A percentile compares a stretch with the other conserved stretches of the same genome.
Evolutionary conservation across 2,888 invertebrate species (phyloP).

Genomic region (Thelaira solivaga): DNA sequence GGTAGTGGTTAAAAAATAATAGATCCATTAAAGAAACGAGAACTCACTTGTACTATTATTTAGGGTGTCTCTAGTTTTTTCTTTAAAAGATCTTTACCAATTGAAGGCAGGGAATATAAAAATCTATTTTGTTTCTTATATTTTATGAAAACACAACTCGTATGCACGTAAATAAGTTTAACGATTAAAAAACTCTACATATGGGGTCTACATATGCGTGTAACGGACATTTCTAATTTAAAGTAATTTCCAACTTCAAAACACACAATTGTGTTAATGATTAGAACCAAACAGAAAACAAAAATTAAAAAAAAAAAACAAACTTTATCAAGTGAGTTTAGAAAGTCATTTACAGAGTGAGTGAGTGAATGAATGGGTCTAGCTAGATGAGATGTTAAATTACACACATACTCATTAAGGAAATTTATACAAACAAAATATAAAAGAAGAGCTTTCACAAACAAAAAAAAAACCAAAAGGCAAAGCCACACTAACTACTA

Average conservation of each 20-base stretch:
- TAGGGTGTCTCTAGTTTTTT: no score
- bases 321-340: constrained; percentile 25
- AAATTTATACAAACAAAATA: background rate
- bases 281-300: constrained; percentile 64
- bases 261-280: constrained; percentile 73
- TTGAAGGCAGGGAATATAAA: no score
- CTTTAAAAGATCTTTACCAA: no score
- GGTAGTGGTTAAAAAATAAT: no score
- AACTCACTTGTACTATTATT: no score
- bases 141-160: no score
- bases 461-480: background rate
- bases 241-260: constrained; percentile 69
- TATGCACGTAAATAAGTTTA: background rate
- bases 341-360: background rate
- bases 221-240: constrained; percentile 75
- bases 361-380: background rate
- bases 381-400: background rate
- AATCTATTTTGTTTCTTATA: no score
- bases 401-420: background rate
- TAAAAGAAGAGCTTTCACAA: background rate
- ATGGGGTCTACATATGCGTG: constrained; percentile 66
- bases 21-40: no score
- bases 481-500: background rate
- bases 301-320: no score
- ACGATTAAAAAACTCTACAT: constrained; percentile 16